Conservation (phyloP, 2,888 invertebrate species). For the Orchestes rusci region DNA sequence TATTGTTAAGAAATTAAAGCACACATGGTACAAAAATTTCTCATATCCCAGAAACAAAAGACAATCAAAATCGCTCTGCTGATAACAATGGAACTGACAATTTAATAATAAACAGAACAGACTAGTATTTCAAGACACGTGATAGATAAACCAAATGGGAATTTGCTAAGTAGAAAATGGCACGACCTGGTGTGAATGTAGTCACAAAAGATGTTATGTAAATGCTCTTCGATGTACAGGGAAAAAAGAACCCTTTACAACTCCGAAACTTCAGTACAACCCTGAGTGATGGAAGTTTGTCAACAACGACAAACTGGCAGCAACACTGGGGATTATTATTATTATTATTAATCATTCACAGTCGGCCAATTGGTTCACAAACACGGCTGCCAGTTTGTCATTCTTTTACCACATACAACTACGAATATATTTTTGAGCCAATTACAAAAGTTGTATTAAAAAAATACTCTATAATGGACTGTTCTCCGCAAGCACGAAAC, state of each 20-base stretch:
- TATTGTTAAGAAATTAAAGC: conserved; percentile 45
- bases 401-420: conserved; percentile 22
- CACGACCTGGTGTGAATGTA: too few relatives aligned
- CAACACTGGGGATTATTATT: neutral
- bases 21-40: conserved; percentile 46
- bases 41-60: conserved; percentile 34
- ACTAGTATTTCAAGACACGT: too few relatives aligned
- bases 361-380: too few relatives aligned
- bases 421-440: conserved; percentile 36
- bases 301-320: conserved; percentile 31
- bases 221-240: too few relatives aligned
- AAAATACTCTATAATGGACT: conserved; percentile 43
- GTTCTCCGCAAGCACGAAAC: conserved; percentile 41
- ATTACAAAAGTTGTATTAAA: conserved; percentile 40
- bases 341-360: too few relatives aligned
- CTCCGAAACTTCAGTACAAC: conserved; percentile 30
- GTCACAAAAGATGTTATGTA: too few relatives aligned
- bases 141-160: too few relatives aligned
- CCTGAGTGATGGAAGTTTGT: conserved; percentile 37
- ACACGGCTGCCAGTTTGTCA: conserved; percentile 32
- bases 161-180: too few relatives aligned
- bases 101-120: conserved; percentile 31
- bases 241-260: conserved; percentile 27
- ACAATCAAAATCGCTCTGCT: too few relatives aligned
- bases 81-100: conserved; percentile 19